Percentiles rank a stretch among this genome's conserved stretches.
phyloP scores from a whole-genome alignment of 2,113 vertebrate species.

The Podocnemis expansa region DNA sequence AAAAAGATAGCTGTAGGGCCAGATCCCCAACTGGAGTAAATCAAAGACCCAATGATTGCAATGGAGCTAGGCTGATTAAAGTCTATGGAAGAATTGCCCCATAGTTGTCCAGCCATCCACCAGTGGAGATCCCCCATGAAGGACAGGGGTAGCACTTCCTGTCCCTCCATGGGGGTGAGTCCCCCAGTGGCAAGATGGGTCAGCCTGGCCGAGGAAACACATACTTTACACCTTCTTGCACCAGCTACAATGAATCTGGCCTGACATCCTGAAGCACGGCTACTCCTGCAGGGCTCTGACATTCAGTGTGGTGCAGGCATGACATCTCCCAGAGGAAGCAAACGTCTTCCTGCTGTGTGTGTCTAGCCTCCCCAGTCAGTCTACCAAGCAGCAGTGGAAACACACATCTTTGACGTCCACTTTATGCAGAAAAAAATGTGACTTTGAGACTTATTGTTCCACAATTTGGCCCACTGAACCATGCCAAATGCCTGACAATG shows the following conservation, averaged over 20 bases:
- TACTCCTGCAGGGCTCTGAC: not conserved
- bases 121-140: not conserved
- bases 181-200: not conserved
- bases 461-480: not conserved
- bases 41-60: accelerated
- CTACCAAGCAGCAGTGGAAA: not conserved
- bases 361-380: not conserved
- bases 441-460: not conserved
- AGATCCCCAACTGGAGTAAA: accelerated
- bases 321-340: not conserved
- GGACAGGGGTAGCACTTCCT: not conserved
- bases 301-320: not conserved
- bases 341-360: not conserved
- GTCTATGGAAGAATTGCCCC: not conserved
- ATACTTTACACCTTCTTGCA: not conserved
- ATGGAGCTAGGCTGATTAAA: not conserved
- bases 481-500: not conserved
- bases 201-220: not conserved
- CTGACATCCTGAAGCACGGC: not conserved
- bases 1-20: accelerated
- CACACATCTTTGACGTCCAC: not conserved
- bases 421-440: not conserved
- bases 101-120: too few relatives aligned
- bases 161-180: not conserved
- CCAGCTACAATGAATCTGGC: not conserved